Evolutionary conservation across 1,140 invertebrate species (phyloP), one percentile per base, ranked within the genome.

Genomic region (Drosophila kurseongensis): DNA sequence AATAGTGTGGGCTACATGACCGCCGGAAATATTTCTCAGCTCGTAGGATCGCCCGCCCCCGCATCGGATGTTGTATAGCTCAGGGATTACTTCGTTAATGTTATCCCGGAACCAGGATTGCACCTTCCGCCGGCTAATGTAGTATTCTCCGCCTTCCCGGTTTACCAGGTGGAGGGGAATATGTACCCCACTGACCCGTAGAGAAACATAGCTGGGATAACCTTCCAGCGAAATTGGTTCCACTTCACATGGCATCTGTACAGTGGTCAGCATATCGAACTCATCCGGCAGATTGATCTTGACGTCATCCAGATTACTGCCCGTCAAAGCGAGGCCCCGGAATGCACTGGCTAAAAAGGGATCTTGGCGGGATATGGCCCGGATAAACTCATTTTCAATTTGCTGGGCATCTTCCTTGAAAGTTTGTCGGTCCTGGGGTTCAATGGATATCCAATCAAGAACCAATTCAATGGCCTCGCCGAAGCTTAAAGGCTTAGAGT

Each of bases 221-320:
- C 40, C n/a, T 0, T 8, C 7, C 13, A 58, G 29, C 1, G 13
- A n/a, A 5, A 66, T 27, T 4, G 80, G 73, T 5, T 50, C 1
- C 0, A 77, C 45, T 0, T 8, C 5, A 13, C 59, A 77, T 0
- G 36, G 9, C 8, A 80, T 29, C 0, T 45, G 2, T 0, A 58
- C 52, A 23, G 62, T 80, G 1, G 63, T 56, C 42, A 77, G 29
- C 80, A 84, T 73, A 36, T 77, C 80, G 12, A 84, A 84, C 16
- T 84, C 81, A 12, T 83, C 73, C 0, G 81, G 80, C 29, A 84
- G 38, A 14, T 58, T 6, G 14, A 73, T 76, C 16, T 36, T 63
- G 0, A 56, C 56, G 16, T 36, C 23, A 8, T 84, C 57, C n/a
- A 77, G 47, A 14, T 45, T 66, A 41, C 80, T 83, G n/a, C 76